A percentile compares a stretch with the other conserved stretches of the same genome.
Conservation (phyloP, 2,888 invertebrate species). For the Metacarcinus magister region DNA sequence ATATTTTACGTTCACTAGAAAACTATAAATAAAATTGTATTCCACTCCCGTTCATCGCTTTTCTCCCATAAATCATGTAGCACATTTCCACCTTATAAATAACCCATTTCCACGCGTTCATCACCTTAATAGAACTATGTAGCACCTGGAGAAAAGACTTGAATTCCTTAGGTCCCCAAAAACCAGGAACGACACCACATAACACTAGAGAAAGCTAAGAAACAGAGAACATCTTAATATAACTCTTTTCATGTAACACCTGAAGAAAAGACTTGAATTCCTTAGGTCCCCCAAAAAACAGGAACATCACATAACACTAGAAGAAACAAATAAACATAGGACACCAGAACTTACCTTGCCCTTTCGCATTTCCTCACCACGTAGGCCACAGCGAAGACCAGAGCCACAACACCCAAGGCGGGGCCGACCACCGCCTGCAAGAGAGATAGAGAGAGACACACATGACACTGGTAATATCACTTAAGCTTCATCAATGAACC, state of each 20-base stretch:
- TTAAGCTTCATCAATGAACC: not conserved
- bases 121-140: not conserved
- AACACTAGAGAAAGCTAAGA: too few relatives aligned
- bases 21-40: too few relatives aligned
- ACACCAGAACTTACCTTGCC: conserved; percentile 66
- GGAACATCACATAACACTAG: not conserved
- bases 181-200: too few relatives aligned
- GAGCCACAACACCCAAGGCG: conserved; percentile 63
- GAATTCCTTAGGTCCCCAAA: not conserved
- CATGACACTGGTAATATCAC: not conserved
- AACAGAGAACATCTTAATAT: not conserved
- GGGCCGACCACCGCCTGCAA: conserved; percentile 71
- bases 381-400: conserved; percentile 77
- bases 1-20: too few relatives aligned
- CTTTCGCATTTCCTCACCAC: conserved; percentile 74
- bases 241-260: not conserved
- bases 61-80: not conserved
- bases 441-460: not conserved
- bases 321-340: not conserved
- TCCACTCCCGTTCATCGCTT: too few relatives aligned
- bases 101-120: not conserved
- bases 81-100: not conserved
- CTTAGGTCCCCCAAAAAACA: not conserved
- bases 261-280: not conserved
- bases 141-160: not conserved